Conservation (phyloP, 2,888 invertebrate species). For the Drosophila helvetica region DNA sequence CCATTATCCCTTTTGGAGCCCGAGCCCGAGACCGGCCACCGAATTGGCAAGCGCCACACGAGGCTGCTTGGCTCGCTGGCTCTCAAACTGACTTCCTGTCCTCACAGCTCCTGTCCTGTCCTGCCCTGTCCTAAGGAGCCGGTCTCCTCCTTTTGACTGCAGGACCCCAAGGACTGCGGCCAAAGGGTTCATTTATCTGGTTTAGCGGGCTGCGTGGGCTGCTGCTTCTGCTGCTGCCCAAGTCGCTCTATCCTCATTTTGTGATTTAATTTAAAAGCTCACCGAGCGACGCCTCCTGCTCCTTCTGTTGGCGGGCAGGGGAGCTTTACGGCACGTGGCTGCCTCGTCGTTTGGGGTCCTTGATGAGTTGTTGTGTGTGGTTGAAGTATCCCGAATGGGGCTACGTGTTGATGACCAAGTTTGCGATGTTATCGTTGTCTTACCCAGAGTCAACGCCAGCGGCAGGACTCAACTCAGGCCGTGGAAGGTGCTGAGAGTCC, state of each 20-base stretch:
- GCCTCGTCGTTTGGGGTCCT: slow-evolving; percentile 33
- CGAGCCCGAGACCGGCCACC: slow-evolving; percentile 53
- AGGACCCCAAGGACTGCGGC: slow-evolving; percentile 65
- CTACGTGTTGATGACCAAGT: slow-evolving; percentile 67
- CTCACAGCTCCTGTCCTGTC: slow-evolving; percentile 55
- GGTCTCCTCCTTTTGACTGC: slow-evolving; percentile 34
- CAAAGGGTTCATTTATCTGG: slow-evolving; percentile 78
- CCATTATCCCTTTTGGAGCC: slow-evolving; percentile 72
- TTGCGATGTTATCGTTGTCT: slow-evolving; percentile 36
- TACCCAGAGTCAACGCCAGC: not conserved
- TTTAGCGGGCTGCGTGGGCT: slow-evolving; percentile 57
- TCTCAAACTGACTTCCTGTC: slow-evolving; percentile 75
- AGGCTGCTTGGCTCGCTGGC: slow-evolving; percentile 25
- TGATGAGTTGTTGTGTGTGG: slow-evolving; percentile 44
- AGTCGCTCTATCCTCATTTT: slow-evolving; percentile 71
- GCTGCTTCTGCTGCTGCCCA: slow-evolving; percentile 48
- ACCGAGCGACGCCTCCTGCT: slow-evolving; percentile 20
- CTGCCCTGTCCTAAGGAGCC: slow-evolving; percentile 31
- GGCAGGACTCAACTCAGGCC: not conserved
- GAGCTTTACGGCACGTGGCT: slow-evolving; percentile 43
- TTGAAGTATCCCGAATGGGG: slow-evolving; percentile 69
- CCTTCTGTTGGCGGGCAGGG: slow-evolving; percentile 17
- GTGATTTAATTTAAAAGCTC: slow-evolving; percentile 78
- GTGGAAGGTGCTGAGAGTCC: not conserved
- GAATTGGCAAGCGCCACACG: slow-evolving; percentile 59